Percentiles rank a stretch among this genome's conserved stretches.
Conservation (phyloP, 2,888 invertebrate species). For the Chrysolina americana region DNA sequence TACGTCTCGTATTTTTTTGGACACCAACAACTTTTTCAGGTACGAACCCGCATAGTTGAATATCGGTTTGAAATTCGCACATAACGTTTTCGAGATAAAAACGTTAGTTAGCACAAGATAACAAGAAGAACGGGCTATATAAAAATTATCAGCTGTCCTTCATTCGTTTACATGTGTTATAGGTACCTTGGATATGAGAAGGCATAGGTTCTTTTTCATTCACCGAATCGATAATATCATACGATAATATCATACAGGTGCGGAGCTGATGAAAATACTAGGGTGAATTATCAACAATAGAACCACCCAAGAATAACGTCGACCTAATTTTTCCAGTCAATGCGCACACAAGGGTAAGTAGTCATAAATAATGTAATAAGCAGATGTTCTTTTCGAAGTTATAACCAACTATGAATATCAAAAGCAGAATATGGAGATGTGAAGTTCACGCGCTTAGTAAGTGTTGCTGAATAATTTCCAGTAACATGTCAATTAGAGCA, state of each 20-base stretch:
- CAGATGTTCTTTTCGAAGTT: background rate
- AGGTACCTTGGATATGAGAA: background rate
- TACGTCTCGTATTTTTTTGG: no score
- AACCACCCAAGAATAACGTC: conserved; percentile 7
- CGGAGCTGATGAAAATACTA: background rate
- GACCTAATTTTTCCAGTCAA: conserved; percentile 13
- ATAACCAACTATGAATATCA: background rate
- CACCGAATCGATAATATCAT: no score
- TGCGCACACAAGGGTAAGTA: background rate
- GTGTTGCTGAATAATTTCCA: background rate
- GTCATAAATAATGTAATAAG: background rate
- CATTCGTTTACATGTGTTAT: no score
- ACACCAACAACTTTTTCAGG: no score
- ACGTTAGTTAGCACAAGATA: no score
- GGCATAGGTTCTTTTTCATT: background rate
- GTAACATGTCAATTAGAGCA: no score
- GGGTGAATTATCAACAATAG: conserved; percentile 12
- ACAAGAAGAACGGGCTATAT: no score
- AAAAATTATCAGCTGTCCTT: no score
- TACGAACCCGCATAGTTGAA: no score
- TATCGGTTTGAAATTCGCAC: no score
- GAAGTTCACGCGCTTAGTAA: conserved; percentile 1
- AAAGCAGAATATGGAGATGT: background rate
- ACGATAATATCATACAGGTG: background rate
- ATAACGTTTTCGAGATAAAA: no score